These are phyloP conservation scores for Elanus axillaris DNA, from an alignment of 2,113 vertebrate species.

Conservation along the genomic window DNA sequence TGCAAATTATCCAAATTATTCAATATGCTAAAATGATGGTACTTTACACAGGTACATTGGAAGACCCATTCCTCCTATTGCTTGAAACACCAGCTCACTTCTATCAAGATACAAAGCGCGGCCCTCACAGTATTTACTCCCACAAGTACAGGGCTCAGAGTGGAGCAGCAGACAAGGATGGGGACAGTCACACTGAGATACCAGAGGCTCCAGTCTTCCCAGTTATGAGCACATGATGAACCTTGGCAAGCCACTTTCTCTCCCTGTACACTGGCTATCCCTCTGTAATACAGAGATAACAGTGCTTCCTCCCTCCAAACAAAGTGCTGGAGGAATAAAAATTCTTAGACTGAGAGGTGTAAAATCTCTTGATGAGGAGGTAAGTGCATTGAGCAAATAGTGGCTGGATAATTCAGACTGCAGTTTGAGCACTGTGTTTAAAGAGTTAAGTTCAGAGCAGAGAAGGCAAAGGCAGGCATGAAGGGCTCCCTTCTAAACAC, in stretches of 20 bases:
- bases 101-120: neutral
- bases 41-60: neutral
- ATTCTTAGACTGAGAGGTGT: neutral
- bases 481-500: neutral
- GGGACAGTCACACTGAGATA: neutral
- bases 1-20: conserved; percentile 39
- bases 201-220: neutral
- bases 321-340: conserved; percentile 16
- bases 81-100: neutral
- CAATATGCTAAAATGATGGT: neutral
- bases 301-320: conserved; percentile 11
- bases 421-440: neutral
- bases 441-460: conserved; percentile 32
- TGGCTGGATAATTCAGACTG: neutral
- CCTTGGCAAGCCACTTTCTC: neutral
- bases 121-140: neutral
- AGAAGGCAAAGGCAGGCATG: neutral
- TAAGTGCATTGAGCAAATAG: conserved; percentile 45
- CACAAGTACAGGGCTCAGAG: neutral
- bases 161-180: neutral
- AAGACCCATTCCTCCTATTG: neutral
- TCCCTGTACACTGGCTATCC: neutral
- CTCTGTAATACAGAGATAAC: neutral
- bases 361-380: conserved; percentile 45
- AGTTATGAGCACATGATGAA: neutral